Evolutionary conservation across 2,888 invertebrate species (phyloP).

Genomic region (Tipula lateralis): DNA sequence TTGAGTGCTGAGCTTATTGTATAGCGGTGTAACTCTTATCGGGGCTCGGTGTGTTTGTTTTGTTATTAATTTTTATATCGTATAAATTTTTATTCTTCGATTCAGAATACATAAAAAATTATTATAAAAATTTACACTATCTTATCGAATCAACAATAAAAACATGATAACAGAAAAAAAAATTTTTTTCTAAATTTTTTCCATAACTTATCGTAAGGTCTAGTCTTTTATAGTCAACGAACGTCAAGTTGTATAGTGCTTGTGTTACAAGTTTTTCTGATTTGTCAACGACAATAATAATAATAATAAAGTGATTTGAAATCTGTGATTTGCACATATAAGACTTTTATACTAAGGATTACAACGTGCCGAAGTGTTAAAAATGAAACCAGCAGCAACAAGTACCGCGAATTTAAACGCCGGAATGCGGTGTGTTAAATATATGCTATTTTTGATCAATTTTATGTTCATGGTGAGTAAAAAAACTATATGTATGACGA

Average conservation of each 20-base stretch:
- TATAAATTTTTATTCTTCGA: not conserved
- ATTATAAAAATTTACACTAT: not conserved
- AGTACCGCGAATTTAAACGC: constrained; percentile 52
- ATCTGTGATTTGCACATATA: not conserved
- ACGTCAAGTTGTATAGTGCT: not conserved
- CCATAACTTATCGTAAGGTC: not conserved
- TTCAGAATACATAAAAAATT: not conserved
- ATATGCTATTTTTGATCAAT: constrained; percentile 69
- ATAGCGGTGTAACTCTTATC: not conserved
- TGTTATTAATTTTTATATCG: not conserved
- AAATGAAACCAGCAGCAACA: constrained; percentile 33
- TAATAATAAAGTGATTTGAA: not conserved
- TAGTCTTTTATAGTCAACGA: not conserved
- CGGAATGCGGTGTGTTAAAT: constrained; percentile 71
- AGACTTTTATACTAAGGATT: not conserved
- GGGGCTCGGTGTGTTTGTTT: not conserved
- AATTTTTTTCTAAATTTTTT: not conserved
- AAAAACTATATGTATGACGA: not conserved
- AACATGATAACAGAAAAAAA: constrained; percentile 24
- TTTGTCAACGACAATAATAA: no score
- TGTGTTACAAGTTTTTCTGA: not conserved
- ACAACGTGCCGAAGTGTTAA: not conserved
- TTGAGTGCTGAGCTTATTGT: not conserved
- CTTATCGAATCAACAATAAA: constrained; percentile 15
- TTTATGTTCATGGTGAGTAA: constrained; percentile 72